Evolutionary conservation across 2,888 invertebrate genomes (phyloP).

Genomic region (Molanna angustata): DNA sequence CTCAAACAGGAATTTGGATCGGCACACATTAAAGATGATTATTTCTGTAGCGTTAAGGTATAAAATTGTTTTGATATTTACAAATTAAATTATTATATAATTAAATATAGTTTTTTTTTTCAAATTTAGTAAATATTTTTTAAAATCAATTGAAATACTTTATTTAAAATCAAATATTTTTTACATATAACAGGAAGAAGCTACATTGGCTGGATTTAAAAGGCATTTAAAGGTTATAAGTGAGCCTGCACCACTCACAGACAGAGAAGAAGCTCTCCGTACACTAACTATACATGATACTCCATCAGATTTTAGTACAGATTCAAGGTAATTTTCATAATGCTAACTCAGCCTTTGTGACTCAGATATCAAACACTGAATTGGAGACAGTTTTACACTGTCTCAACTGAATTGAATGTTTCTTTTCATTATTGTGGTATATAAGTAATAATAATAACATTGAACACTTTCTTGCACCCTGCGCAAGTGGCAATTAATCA

Average conservation of each 20-base stretch:
- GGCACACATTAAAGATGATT: slow-evolving; percentile 89
- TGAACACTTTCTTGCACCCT: too few relatives aligned
- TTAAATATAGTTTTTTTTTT: background rate
- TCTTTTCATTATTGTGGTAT: too few relatives aligned
- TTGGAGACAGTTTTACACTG: background rate
- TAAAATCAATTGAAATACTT: background rate
- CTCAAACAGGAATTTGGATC: slow-evolving; percentile 95
- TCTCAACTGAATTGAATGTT: too few relatives aligned
- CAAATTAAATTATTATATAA: background rate
- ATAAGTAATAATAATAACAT: too few relatives aligned
- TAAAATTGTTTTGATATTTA: slow-evolving; percentile 19
- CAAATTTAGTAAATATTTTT: background rate
- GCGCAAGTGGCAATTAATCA: too few relatives aligned
- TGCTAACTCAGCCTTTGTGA: background rate
- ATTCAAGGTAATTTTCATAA: slow-evolving; percentile 53
- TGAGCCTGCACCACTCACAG: slow-evolving; percentile 88
- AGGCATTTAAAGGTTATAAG: slow-evolving; percentile 72
- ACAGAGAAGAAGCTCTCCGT: slow-evolving; percentile 80
- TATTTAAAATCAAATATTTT: background rate
- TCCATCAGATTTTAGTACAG: slow-evolving; percentile 73
- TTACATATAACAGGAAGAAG: slow-evolving; percentile 64
- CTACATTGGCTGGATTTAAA: slow-evolving; percentile 76
- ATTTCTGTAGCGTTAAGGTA: slow-evolving; percentile 82
- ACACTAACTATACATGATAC: slow-evolving; percentile 72
- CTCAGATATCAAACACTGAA: background rate